Base-by-base conservation (phyloP, 2,888 invertebrate species). In the Agelastica alni region DNA sequence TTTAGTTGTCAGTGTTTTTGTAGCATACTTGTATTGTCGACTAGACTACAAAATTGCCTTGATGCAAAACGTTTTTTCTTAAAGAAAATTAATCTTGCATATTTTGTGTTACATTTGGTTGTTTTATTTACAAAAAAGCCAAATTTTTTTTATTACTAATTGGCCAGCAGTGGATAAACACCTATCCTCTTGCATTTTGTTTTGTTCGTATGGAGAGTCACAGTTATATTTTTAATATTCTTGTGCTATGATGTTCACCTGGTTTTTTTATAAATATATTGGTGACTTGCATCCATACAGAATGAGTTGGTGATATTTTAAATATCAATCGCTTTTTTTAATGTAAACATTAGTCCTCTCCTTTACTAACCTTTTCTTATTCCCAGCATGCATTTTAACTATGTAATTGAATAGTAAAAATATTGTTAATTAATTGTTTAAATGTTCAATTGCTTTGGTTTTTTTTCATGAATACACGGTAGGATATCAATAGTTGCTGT, bases 271-370 rank as follows among this genome's bases (percentile, higher is more conserved):
- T 16, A 26, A 13, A 47, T 44, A 53, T 58, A 55, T 51, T 20
- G 28, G 30, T 39, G 31, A 39, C 39, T 37, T 12, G 12, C 14
- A 13, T 32, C 45, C 39, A 39, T 45, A 28, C 69, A 68, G 64
- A 66, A 65, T 67, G 68, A 74, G 71, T 75, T 75, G 75, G 75
- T 75, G 75, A 76, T 76, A 76, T 72, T 75, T 76, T 75, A 75
- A 72, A 67, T 67, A 64, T 67, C 64, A 67, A 67, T 65, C 71
- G 72, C 70, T 71, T 71, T 66, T 65, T 57, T 65, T 65, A 52
- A 60, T 64, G n/a, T 62, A 51, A 58, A 58, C 17, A 62, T 31
- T 55, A 55, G 51, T 46, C 54, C 39, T 53, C 39, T 59, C 58
- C 52, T 62, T 51, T 52, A 53, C 57, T 46, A 42, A 51, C 55